Evolutionary conservation across 2,113 vertebrate species (phyloP).

Genomic region (Petromus typicus): DNA sequence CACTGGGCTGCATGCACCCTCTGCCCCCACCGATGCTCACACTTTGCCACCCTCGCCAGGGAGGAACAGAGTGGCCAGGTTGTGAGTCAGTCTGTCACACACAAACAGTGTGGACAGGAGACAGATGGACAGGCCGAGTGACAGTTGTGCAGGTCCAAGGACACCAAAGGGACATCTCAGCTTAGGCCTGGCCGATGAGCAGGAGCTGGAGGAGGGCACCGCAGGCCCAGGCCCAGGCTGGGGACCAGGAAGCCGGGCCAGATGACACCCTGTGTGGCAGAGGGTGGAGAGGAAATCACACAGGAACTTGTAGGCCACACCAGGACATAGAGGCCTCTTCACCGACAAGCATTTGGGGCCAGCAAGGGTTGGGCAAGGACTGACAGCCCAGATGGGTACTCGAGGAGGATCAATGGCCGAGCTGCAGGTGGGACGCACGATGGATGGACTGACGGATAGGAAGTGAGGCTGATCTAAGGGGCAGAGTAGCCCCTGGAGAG

Average conservation of each 20-base stretch:
- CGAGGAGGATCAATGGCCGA: not conserved
- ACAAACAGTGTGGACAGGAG: rapidly evolving
- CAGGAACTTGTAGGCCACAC: not conserved
- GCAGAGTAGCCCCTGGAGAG: no score
- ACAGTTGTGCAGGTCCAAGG: no score
- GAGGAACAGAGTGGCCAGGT: not conserved
- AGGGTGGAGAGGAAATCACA: not conserved
- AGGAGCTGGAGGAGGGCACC: not conserved
- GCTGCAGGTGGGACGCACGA: rapidly evolving
- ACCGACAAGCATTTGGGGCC: not conserved
- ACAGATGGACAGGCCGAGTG: not conserved
- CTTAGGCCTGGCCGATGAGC: not conserved
- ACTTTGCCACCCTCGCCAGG: not conserved
- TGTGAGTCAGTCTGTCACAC: rapidly evolving
- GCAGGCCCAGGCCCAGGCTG: not conserved
- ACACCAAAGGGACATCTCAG: not conserved
- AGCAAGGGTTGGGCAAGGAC: not conserved
- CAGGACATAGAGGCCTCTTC: not conserved
- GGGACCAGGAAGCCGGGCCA: not conserved
- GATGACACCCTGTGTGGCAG: not conserved
- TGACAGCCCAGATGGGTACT: rapidly evolving
- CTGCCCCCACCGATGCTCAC: not conserved
- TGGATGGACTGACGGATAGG: not conserved
- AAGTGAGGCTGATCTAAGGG: not conserved
- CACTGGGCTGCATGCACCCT: not conserved